phyloP scores from a whole-genome alignment of 1,140 invertebrate genomes.

The Pseudobourletiella spinata region DNA sequence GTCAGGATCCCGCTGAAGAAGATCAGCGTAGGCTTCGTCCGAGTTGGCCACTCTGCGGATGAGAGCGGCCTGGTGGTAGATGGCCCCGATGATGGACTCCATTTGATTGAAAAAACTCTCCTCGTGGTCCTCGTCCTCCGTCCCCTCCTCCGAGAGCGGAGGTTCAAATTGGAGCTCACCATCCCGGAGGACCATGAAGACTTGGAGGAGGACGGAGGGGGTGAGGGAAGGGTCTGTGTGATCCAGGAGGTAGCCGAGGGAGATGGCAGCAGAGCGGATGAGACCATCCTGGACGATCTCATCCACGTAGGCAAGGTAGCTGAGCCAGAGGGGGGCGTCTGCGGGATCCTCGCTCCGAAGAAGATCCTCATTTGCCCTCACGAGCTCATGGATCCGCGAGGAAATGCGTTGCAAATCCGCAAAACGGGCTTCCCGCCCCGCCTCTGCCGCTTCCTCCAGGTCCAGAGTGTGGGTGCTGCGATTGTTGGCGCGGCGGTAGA shows the following conservation, averaged over 20 bases:
- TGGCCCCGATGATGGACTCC: conserved; percentile 65
- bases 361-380: conserved; percentile 68
- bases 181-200: conserved; percentile 67
- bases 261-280: conserved; percentile 59
- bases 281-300: conserved; percentile 73
- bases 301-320: conserved; percentile 80
- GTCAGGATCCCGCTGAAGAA: conserved; percentile 17
- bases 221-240: conserved; percentile 74
- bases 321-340: conserved; percentile 53
- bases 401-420: conserved; percentile 62
- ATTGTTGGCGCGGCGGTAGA: conserved; percentile 75
- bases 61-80: conserved; percentile 69
- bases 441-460: conserved; percentile 65
- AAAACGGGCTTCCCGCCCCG: conserved; percentile 49
- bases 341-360: conserved; percentile 52
- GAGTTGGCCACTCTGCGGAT: no score
- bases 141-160: no score
- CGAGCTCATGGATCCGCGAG: conserved; percentile 58
- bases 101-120: conserved; percentile 62
- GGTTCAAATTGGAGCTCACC: conserved; percentile 50
- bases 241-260: conserved; percentile 75
- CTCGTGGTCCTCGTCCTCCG: conserved; percentile 10
- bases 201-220: conserved; percentile 73
- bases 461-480: conserved; percentile 73
- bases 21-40: no score